These are phyloP conservation scores for Nothoprocta perdicaria DNA, from an alignment of 2,113 vertebrate species.

Conservation along the genomic window DNA sequence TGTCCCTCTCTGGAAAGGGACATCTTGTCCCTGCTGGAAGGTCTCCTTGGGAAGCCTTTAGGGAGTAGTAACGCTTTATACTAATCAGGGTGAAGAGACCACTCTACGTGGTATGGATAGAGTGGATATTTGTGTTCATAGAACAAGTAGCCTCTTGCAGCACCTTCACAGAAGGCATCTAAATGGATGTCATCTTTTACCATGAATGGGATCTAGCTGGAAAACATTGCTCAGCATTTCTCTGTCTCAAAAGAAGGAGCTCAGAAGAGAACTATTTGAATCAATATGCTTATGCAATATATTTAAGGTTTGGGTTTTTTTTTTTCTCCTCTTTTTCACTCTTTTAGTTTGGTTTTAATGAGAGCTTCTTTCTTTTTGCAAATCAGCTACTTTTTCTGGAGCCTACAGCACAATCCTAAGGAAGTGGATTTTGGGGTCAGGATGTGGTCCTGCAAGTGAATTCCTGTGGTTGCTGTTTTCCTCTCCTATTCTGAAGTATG, in stretches of 20 bases:
- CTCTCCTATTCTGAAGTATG: not conserved
- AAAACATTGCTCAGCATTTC: not conserved
- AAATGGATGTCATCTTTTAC: not conserved
- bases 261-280: not conserved
- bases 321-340: accelerated
- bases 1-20: not conserved
- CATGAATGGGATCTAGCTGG: not conserved
- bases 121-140: not conserved
- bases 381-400: not conserved
- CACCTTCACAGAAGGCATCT: not conserved
- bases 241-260: not conserved
- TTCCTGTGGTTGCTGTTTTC: accelerated
- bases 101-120: not conserved
- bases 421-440: not conserved
- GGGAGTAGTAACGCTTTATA: not conserved
- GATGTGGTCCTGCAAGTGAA: not conserved
- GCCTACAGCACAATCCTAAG: not conserved
- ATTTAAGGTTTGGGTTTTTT: not conserved
- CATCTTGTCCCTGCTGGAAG: accelerated
- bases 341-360: not conserved
- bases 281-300: accelerated
- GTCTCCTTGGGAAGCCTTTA: not conserved
- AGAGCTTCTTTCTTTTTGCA: not conserved
- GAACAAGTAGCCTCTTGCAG: not conserved
- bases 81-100: not conserved